Evolutionary conservation across 2,888 invertebrate genomes (phyloP).

Genomic region (Caenorhabditis sp.): DNA sequence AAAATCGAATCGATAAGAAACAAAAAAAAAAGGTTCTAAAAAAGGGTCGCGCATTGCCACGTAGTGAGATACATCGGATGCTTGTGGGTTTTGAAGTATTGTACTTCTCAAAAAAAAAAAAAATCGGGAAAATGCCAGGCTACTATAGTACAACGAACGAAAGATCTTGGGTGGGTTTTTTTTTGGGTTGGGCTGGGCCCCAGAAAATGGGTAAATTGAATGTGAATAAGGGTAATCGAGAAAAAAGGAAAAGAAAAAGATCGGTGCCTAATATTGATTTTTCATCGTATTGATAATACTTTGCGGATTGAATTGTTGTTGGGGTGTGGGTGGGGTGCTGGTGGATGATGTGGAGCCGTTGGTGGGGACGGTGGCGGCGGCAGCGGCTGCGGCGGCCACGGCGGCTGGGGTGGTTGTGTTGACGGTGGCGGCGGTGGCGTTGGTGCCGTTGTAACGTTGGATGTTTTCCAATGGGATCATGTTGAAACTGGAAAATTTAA

Average conservation of each 20-base stretch:
- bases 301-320: conserved; percentile 32
- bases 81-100: not conserved
- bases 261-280: conserved; percentile 5
- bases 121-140: conserved; percentile 3
- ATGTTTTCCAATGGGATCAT: conserved; percentile 71
- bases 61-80: not conserved
- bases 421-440: conserved; percentile 15
- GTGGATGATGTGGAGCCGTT: not conserved
- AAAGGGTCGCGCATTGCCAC: not conserved
- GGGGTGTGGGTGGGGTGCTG: conserved; percentile 8
- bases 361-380: not conserved
- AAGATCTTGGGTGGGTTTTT: not conserved
- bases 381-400: conserved; percentile 14
- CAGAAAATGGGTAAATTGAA: not conserved
- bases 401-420: conserved; percentile 18
- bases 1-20: conserved; percentile 6
- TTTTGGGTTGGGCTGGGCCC: conserved; percentile 1
- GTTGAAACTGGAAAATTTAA: conserved; percentile 59
- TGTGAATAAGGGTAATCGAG: not conserved
- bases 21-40: not conserved
- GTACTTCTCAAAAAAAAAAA: not conserved
- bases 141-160: not conserved
- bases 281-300: conserved; percentile 39
- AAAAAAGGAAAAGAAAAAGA: not conserved
- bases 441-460: conserved; percentile 57